Evolutionary conservation across 1,140 invertebrate species (phyloP).

Genomic region (Oryctes rhinoceros): DNA sequence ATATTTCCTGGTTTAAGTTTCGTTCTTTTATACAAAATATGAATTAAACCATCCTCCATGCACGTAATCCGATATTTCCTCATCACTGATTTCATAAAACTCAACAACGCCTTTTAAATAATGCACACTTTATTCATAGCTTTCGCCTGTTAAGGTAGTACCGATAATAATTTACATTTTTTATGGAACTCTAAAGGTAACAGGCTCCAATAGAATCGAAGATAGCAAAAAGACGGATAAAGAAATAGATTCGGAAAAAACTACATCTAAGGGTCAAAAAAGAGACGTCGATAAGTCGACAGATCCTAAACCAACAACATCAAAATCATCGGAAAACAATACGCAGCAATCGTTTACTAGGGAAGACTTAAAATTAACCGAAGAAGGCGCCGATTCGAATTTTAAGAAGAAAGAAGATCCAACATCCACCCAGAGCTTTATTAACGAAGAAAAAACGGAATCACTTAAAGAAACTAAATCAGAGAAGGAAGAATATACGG

Average conservation of each 20-base stretch:
- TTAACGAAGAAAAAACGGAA: not conserved
- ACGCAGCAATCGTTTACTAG: not conserved
- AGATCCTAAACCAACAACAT: no score
- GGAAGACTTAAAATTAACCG: not conserved
- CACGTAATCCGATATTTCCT: not conserved
- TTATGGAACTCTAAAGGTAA: not conserved
- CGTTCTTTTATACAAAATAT: not conserved
- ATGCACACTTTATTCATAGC: not conserved
- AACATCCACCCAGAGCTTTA: not conserved
- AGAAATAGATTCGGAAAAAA: not conserved
- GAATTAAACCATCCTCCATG: not conserved
- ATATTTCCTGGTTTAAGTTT: conserved; percentile 21
- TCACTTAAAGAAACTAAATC: not conserved
- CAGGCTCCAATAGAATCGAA: not conserved
- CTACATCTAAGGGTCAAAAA: no score
- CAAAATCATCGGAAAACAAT: not conserved
- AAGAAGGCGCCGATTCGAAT: no score
- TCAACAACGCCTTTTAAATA: not conserved
- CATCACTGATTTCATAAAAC: conserved; percentile 6
- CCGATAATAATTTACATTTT: not conserved
- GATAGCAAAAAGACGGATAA: not conserved
- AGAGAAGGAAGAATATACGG: not conserved
- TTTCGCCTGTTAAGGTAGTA: not conserved
- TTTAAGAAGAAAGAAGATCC: not conserved
- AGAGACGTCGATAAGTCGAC: no score